phyloP scores from a whole-genome alignment of 2,797 vertebrate genomes.

The Cryptoprocta ferox region DNA sequence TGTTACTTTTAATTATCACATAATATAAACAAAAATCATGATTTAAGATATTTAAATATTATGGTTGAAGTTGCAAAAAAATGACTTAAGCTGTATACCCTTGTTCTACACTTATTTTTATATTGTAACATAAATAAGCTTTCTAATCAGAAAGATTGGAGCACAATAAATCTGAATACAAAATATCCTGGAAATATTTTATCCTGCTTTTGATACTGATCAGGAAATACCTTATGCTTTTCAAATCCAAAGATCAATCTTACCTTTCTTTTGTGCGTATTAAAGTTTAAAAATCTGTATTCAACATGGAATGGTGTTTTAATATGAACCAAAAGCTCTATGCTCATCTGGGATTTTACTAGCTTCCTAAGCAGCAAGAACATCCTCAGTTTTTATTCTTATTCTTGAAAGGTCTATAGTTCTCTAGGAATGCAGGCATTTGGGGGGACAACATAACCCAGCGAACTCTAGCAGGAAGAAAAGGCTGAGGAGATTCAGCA shows the following conservation, averaged over 20 bases:
- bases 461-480: background rate
- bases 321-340: background rate
- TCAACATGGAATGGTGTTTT: background rate
- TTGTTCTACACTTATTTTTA: background rate
- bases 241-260: background rate
- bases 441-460: background rate
- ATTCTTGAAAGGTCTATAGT: background rate
- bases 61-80: background rate
- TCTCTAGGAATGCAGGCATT: background rate
- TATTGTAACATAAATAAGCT: background rate
- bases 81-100: background rate
- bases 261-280: background rate
- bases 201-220: background rate
- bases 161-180: background rate
- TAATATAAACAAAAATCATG: background rate
- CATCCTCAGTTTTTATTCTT: background rate
- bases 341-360: background rate
- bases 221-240: background rate
- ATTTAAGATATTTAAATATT: slow-evolving; percentile 54
- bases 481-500: background rate
- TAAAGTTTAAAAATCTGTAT: slow-evolving; percentile 3
- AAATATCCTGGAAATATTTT: background rate
- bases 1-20: slow-evolving; percentile 20
- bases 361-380: background rate
- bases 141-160: background rate